Base-by-base conservation (phyloP, 2,113 vertebrate species). In the Climacteris rufus region DNA sequence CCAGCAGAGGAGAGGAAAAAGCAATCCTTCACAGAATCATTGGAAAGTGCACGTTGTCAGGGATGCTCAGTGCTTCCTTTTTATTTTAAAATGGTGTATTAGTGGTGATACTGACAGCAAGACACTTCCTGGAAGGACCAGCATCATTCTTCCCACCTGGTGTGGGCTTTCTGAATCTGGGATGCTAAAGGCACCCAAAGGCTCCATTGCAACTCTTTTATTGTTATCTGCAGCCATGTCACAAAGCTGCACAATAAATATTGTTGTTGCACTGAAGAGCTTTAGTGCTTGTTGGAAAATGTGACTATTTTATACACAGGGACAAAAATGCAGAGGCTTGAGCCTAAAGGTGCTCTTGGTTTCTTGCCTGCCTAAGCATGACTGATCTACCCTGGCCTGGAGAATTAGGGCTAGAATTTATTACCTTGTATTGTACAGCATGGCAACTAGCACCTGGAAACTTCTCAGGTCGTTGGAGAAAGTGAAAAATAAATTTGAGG, bases 401-500 rank as follows among this genome's bases (percentile, higher is more conserved):
- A 87, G 72, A 69, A 17, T 59, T 47, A 47, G 35, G 56, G 64
- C 37, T 82, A 52, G 40, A 64, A 3, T 69, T 79, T 79, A 37
- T 40, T 78, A 25, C 52, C 37, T 39, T 49, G 7, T 60, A 39
- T 60, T 87, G 31, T 33, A 89, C 54, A 24, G 13, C 69, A 76
- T 37, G 57, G 50, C 35, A 94, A 54, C 54, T 70, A 47, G 13
- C 0, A 8, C 59, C 60, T 72, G 57, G 30, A 90, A 96, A 83
- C 11, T 59, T 89, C 81, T 69, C 80, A 85, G 39, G 37, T 39
- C 0, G 0, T 20, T 94, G 63, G 24, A 94, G 54, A 63, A 93
- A 89, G 53, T n/a, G 61, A 89, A 95, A 87, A 89, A 65, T 56
- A 94, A 82, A 87, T 91, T 89, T 65, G 70, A 96, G 47, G 49